phyloP scores from a whole-genome alignment of 2,888 invertebrate species.

The Hydroisotoma schaefferi region DNA sequence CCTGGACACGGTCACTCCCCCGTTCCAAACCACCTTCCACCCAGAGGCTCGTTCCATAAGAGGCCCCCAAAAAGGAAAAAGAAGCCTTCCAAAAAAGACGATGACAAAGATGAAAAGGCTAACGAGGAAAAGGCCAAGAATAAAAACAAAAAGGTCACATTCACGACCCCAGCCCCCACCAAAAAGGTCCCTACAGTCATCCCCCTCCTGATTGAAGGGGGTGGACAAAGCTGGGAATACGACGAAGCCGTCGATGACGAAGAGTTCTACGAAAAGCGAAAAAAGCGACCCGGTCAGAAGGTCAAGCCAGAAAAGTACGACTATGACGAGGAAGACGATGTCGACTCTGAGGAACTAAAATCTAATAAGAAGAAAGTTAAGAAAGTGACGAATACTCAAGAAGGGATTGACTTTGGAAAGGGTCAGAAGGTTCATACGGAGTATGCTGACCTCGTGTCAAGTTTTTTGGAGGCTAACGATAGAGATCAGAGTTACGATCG shows the following conservation, averaged over 20 bases:
- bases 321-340: constrained; percentile 16
- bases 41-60: not conserved
- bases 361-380: not conserved
- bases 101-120: constrained; percentile 13
- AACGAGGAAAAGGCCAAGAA: not conserved
- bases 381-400: constrained; percentile 1
- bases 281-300: not conserved
- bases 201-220: constrained; percentile 3
- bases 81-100: constrained; percentile 14
- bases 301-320: constrained; percentile 7
- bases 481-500: not conserved
- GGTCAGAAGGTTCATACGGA: constrained; percentile 5
- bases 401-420: constrained; percentile 2
- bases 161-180: not conserved
- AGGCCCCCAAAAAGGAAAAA: not conserved
- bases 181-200: not conserved
- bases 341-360: not conserved
- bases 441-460: not conserved
- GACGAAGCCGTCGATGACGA: not conserved
- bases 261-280: constrained; percentile 5
- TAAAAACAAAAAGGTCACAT: not conserved
- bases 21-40: not conserved
- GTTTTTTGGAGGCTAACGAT: not conserved
- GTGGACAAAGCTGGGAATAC: constrained; percentile 4
- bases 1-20: not conserved